These are phyloP conservation scores for Eremobia ochroleuca DNA, from an alignment of 2,888 invertebrate species.

Conservation along the genomic window DNA sequence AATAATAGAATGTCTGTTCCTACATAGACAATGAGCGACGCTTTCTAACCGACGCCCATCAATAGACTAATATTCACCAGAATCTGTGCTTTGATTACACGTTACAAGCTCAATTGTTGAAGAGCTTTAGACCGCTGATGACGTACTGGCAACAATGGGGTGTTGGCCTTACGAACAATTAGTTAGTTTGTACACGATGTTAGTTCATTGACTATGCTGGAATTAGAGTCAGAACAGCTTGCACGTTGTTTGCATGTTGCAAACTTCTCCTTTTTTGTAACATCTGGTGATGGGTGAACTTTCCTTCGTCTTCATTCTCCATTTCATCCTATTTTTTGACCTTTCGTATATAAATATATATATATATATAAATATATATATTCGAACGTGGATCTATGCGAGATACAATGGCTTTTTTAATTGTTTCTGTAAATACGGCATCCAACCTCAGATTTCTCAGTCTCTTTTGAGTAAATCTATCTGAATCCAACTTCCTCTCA, in stretches of 20 bases:
- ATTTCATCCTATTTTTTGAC: no score
- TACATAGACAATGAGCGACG: neutral
- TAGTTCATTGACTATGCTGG: neutral
- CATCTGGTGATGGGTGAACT: neutral
- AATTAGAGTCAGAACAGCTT: neutral
- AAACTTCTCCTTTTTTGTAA: no score
- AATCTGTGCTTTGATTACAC: neutral
- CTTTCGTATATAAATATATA: no score
- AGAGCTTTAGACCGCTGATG: neutral
- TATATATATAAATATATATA: no score
- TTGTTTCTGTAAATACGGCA: no score
- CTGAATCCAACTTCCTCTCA: neutral
- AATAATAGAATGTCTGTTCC: slow-evolving; percentile 19
- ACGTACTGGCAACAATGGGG: neutral
- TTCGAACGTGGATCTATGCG: no score
- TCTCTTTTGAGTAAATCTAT: neutral
- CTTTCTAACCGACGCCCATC: slow-evolving; percentile 6
- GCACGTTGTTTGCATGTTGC: no score
- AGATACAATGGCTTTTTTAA: no score
- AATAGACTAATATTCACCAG: slow-evolving; percentile 1
- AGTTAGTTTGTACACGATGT: neutral
- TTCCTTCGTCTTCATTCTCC: neutral
- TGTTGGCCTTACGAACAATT: neutral
- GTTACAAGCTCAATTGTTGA: slow-evolving; percentile 11
- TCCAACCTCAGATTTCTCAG: no score